phyloP scores from a whole-genome alignment of 2,888 invertebrate species.

The Sabatieria punctata region DNA sequence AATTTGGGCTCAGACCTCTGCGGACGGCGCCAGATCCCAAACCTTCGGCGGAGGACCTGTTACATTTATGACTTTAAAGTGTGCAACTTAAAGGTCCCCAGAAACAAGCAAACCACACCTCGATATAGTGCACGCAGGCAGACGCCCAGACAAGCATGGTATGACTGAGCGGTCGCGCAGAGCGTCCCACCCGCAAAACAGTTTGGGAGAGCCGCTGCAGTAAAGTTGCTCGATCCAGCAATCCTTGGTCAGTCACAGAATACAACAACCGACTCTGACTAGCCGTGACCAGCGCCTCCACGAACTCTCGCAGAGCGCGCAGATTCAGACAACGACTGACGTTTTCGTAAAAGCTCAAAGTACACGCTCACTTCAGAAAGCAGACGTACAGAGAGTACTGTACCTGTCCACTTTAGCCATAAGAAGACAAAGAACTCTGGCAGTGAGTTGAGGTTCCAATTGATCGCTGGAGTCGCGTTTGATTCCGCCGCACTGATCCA shows the following conservation, averaged over 20 bases:
- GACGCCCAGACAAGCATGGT: slow-evolving; percentile 79
- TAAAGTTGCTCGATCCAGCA: slow-evolving; percentile 34
- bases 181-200: slow-evolving; percentile 63
- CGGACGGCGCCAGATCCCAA: too few relatives aligned
- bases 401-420: background rate
- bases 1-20: too few relatives aligned
- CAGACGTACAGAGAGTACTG: background rate
- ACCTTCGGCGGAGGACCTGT: too few relatives aligned
- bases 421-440: background rate
- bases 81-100: slow-evolving; percentile 3
- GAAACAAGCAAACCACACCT: slow-evolving; percentile 41
- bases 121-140: slow-evolving; percentile 78
- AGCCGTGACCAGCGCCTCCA: slow-evolving; percentile 63
- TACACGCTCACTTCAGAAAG: background rate
- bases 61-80: too few relatives aligned
- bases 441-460: too few relatives aligned
- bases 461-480: too few relatives aligned
- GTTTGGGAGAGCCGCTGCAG: slow-evolving; percentile 71
- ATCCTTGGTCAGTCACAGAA: slow-evolving; percentile 11
- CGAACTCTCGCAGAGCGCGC: slow-evolving; percentile 60
- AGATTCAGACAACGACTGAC: slow-evolving; percentile 70
- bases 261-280: slow-evolving; percentile 56
- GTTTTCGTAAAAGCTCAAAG: slow-evolving; percentile 57
- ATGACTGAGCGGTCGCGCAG: slow-evolving; percentile 70
- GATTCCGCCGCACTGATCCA: too few relatives aligned